Conservation (phyloP, 2,113 vertebrate genomes). For the Dicentrarchus labrax region DNA sequence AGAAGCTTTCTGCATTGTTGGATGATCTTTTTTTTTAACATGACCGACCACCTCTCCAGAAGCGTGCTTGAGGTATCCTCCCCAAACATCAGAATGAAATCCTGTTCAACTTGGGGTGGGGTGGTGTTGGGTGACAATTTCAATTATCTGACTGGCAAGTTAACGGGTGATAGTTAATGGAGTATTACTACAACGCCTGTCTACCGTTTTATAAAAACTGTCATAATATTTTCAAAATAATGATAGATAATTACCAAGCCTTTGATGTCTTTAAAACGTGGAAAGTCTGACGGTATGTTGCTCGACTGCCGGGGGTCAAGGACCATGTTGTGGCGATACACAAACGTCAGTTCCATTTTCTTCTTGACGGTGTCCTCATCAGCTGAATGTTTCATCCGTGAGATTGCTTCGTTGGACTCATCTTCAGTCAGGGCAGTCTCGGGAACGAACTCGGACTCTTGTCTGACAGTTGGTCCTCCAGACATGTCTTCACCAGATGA, state of each 20-base stretch:
- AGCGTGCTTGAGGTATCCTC: slow-evolving; percentile 16
- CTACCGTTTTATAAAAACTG: neutral
- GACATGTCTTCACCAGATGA: neutral
- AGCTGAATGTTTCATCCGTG: slow-evolving; percentile 25
- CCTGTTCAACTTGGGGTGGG: slow-evolving; percentile 22
- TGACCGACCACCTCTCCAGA: neutral
- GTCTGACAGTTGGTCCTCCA: slow-evolving; percentile 21
- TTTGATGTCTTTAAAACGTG: slow-evolving; percentile 33
- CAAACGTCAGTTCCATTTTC: slow-evolving; percentile 42
- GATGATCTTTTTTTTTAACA: neutral
- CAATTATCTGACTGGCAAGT: neutral
- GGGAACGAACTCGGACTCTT: slow-evolving; percentile 6
- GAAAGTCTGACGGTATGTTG: slow-evolving; percentile 24
- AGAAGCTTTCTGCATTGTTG: neutral
- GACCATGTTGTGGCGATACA: slow-evolving; percentile 10
- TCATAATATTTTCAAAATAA: neutral
- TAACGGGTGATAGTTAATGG: neutral
- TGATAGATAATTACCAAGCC: slow-evolving; percentile 28
- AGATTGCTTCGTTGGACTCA: slow-evolving; percentile 7
- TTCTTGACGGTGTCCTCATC: slow-evolving; percentile 29
- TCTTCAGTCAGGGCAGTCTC: slow-evolving; percentile 16
- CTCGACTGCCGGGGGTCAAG: slow-evolving; percentile 11
- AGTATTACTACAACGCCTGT: neutral
- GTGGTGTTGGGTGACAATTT: neutral
- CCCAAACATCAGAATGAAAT: slow-evolving; percentile 29